Conservation (phyloP, 2,888 invertebrate species). For the Pyrochroa serraticornis region DNA sequence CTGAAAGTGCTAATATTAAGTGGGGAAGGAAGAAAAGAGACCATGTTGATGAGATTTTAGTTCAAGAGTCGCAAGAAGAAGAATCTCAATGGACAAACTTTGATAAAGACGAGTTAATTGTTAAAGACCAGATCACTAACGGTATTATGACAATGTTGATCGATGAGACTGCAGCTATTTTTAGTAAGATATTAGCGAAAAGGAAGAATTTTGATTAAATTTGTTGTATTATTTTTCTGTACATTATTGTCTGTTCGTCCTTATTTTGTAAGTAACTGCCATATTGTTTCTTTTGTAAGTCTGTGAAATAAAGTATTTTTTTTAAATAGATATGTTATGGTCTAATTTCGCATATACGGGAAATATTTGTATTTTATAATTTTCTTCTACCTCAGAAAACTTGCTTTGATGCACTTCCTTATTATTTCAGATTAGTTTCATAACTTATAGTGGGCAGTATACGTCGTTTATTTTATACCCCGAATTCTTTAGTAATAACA, state of each 20-base stretch:
- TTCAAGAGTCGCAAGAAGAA: slow-evolving; percentile 73
- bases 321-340: not conserved
- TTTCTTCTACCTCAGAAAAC: too few relatives aligned
- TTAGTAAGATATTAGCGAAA: slow-evolving; percentile 42
- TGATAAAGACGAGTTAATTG: slow-evolving; percentile 71
- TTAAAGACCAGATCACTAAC: slow-evolving; percentile 68
- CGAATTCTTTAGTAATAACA: too few relatives aligned
- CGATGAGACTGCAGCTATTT: slow-evolving; percentile 56
- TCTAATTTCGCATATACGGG: slow-evolving; percentile 1
- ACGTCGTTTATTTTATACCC: too few relatives aligned
- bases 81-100: slow-evolving; percentile 78
- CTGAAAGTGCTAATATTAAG: slow-evolving; percentile 65
- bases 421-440: too few relatives aligned
- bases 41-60: slow-evolving; percentile 73
- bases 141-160: slow-evolving; percentile 64
- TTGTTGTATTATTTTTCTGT: slow-evolving; percentile 8
- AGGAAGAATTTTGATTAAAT: slow-evolving; percentile 27
- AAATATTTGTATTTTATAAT: not conserved
- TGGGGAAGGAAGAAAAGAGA: slow-evolving; percentile 71
- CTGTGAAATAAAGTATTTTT: not conserved
- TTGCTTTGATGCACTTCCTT: too few relatives aligned
- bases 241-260: not conserved
- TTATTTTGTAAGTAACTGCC: not conserved
- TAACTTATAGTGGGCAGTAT: too few relatives aligned
- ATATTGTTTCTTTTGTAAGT: not conserved